These are phyloP conservation scores for Drosophila aldrichi DNA, from an alignment of 2,888 invertebrate species.

Conservation along the genomic window DNA sequence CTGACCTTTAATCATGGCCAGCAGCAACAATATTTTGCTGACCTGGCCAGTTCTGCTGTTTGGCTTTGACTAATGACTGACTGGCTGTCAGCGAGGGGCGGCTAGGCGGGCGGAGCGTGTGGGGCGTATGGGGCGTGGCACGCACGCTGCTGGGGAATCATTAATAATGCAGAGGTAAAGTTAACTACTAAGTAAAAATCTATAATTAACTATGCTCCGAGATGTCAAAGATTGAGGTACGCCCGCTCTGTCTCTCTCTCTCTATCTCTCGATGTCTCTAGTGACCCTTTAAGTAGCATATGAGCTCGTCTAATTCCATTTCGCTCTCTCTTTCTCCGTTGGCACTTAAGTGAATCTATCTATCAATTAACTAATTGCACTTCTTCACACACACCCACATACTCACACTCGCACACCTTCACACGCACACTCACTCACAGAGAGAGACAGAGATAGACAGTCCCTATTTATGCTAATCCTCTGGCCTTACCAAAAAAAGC, in stretches of 20 bases:
- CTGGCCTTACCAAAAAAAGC: constrained; percentile 19
- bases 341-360: constrained; percentile 26
- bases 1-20: constrained; percentile 19
- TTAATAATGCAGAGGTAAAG: constrained; percentile 69
- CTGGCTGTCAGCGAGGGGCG: constrained; percentile 16
- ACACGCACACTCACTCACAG: not conserved
- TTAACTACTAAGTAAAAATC: constrained; percentile 56
- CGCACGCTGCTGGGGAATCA: constrained; percentile 41
- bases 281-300: not conserved
- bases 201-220: constrained; percentile 55
- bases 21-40: constrained; percentile 36
- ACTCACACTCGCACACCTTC: not conserved
- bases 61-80: constrained; percentile 65
- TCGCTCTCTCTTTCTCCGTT: not conserved
- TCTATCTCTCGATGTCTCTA: not conserved
- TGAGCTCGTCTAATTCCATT: not conserved
- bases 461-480: constrained; percentile 63
- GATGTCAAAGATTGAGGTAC: constrained; percentile 44
- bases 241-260: not conserved
- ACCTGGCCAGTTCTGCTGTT: constrained; percentile 36
- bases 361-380: constrained; percentile 72
- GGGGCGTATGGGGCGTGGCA: constrained; percentile 26
- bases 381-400: constrained; percentile 20
- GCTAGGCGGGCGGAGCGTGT: not conserved
- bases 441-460: not conserved